A percentile compares a stretch with the other conserved stretches of the same genome.
Conservation (phyloP, 2,888 invertebrate species). For the Camptogramma bilineatum region DNA sequence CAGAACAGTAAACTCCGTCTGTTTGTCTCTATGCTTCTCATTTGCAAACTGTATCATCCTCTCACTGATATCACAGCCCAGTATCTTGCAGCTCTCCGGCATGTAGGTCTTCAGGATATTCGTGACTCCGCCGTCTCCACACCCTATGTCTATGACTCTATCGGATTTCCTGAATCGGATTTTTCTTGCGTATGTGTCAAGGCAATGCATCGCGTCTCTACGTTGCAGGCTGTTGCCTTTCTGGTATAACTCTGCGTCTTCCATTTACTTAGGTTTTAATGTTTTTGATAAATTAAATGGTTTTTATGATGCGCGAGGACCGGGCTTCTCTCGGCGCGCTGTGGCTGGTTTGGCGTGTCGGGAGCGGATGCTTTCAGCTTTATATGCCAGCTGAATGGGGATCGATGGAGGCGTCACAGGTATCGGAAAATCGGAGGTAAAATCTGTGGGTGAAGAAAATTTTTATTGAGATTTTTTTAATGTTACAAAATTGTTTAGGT, state of each 20-base stretch:
- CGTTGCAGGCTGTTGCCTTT: slow-evolving; percentile 89
- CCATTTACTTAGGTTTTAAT: slow-evolving; percentile 55
- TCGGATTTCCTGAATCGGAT: slow-evolving; percentile 84
- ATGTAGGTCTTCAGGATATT: slow-evolving; percentile 86
- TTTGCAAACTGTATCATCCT: slow-evolving; percentile 89
- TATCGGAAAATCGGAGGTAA: slow-evolving; percentile 16
- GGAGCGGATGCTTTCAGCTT: slow-evolving; percentile 67
- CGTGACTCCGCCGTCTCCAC: slow-evolving; percentile 90
- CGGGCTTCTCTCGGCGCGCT: slow-evolving; percentile 66
- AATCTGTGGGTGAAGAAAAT: slow-evolving; percentile 17
- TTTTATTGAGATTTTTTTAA: not conserved
- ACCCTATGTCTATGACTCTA: slow-evolving; percentile 89
- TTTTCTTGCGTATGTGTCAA: slow-evolving; percentile 86
- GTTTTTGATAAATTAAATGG: slow-evolving; percentile 42
- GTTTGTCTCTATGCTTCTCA: slow-evolving; percentile 74
- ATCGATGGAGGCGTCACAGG: slow-evolving; percentile 41
- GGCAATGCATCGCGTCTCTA: slow-evolving; percentile 81
- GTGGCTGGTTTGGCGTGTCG: slow-evolving; percentile 67
- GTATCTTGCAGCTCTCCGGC: slow-evolving; percentile 77
- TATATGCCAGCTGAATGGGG: slow-evolving; percentile 62
- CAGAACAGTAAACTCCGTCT: slow-evolving; percentile 78
- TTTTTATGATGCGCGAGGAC: slow-evolving; percentile 60
- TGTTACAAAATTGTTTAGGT: not conserved
- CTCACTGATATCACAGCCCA: slow-evolving; percentile 89
- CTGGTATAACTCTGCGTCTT: slow-evolving; percentile 88